Percentiles rank a stretch among this genome's conserved stretches.
These are phyloP conservation scores for Acestrorhynchus altus DNA, from an alignment of 2,797 vertebrate genomes.

Conservation along the genomic window DNA sequence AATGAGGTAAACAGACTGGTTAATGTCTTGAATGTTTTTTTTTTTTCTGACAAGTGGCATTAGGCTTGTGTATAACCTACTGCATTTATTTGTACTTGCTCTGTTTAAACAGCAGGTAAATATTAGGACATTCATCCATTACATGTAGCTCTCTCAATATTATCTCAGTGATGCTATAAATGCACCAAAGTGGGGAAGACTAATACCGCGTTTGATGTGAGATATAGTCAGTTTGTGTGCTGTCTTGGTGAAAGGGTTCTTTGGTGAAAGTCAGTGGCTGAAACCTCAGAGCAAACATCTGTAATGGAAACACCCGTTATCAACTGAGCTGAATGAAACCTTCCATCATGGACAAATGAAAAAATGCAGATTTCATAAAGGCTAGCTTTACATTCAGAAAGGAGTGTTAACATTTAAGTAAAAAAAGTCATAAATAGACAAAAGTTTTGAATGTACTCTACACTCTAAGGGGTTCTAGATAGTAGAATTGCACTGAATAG, in stretches of 20 bases:
- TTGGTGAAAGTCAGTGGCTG: slow-evolving; percentile 22
- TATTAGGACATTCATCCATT: slow-evolving; percentile 50
- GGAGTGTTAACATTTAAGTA: background rate
- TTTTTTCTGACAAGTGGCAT: slow-evolving; percentile 32
- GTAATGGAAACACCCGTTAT: slow-evolving; percentile 35
- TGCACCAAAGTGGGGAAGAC: slow-evolving; percentile 39
- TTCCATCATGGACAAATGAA: background rate
- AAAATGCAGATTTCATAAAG: background rate
- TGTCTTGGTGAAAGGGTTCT: slow-evolving; percentile 2
- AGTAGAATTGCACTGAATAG: too few relatives aligned
- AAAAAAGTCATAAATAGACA: too few relatives aligned
- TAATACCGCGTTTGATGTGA: slow-evolving; percentile 48
- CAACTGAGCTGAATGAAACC: background rate
- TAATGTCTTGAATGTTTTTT: slow-evolving; percentile 30
- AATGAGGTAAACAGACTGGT: slow-evolving; percentile 42
- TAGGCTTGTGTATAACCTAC: slow-evolving; percentile 15
- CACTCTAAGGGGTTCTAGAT: too few relatives aligned
- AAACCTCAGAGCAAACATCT: slow-evolving; percentile 32
- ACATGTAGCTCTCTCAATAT: slow-evolving; percentile 45
- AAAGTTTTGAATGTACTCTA: too few relatives aligned
- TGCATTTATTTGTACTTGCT: slow-evolving; percentile 41
- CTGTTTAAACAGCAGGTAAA: slow-evolving; percentile 49
- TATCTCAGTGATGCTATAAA: slow-evolving; percentile 51
- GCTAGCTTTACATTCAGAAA: background rate
- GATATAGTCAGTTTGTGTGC: slow-evolving; percentile 29